Base-by-base conservation (phyloP, 2,113 vertebrate genomes). In the Urocynchramus pylzowi region DNA sequence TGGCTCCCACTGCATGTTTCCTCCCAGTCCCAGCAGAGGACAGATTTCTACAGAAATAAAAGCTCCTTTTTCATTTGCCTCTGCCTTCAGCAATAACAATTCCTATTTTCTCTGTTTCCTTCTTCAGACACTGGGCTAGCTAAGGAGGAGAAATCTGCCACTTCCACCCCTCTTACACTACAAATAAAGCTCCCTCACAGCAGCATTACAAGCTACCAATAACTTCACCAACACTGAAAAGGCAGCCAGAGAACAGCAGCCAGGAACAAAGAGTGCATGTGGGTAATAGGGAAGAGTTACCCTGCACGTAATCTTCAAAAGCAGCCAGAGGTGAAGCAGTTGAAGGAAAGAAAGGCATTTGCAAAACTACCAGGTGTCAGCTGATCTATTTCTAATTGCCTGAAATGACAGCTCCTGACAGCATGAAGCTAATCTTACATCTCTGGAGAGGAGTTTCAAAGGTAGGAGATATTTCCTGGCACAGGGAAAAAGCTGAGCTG, bases 361-460 rank as follows among this genome's bases (percentile, higher is more conserved):
- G 35, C 54, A 88, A 84, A 94, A 69, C 70, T 50, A 53, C 39
- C 67, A 65, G 56, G 78, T 30, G 2, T 52, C 87, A 87, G 83
- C 42, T 65, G 88, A 94, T 61, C 42, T 76, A 67, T 35, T 87
- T 92, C 90, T 87, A 90, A 96, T 83, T 86, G 57, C 74, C 59
- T 22, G 44, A 90, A 96, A 91, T 81, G 94, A 94, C 83, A 93
- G 85, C 68, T 84, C 85, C 69, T 77, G 70, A 91, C 65, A 87
- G 93, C 50, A 68, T 9, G 83, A 65, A 84, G 59, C 61, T 88
- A 28, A 80, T 81, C 85, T 92, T 73, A 41, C 67, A 84, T 94
- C 68, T 97, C 92, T 83, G 4, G 9, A 63, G 92, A 84, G 78
- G 31, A 65, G 60, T 87, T 94, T 91, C 73, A 37, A 42, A 94